A percentile compares a stretch with the other conserved stretches of the same genome.
These are phyloP conservation scores for Pristionchus japonicus DNA, from an alignment of 2,888 invertebrate genomes.

Conservation along the genomic window DNA sequence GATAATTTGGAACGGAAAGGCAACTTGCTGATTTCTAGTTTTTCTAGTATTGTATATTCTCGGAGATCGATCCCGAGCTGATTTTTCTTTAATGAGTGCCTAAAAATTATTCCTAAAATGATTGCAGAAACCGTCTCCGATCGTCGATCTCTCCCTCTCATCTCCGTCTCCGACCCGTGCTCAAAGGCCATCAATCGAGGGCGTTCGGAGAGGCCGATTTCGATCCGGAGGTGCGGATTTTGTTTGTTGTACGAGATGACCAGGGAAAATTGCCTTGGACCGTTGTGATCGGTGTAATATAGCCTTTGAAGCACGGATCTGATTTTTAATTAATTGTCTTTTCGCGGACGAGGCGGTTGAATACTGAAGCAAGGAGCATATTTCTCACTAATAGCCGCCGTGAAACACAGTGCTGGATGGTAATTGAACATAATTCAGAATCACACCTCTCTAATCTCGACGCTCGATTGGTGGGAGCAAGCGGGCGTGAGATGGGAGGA, in stretches of 20 bases:
- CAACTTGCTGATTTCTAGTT: too few species aligned
- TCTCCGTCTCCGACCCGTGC: background rate
- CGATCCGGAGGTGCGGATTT: constrained; percentile 1
- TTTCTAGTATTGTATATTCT: too few species aligned
- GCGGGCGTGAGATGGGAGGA: background rate
- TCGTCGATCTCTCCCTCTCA: background rate
- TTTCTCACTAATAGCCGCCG: too few species aligned
- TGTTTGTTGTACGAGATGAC: background rate
- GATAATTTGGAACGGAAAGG: too few species aligned
- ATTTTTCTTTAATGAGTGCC: too few species aligned
- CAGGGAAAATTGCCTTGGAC: background rate
- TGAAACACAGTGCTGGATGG: background rate
- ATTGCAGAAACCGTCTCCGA: background rate
- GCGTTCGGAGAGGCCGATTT: background rate
- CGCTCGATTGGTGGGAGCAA: background rate
- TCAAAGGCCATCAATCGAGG: background rate
- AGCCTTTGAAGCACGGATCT: too few species aligned
- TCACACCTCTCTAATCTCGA: background rate
- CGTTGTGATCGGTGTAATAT: background rate
- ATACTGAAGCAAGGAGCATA: too few species aligned
- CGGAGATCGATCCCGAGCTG: too few species aligned
- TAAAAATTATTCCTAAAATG: background rate
- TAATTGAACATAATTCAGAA: background rate
- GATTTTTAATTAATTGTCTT: too few species aligned
- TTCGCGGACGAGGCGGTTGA: too few species aligned